Conservation (phyloP, 2,888 invertebrate genomes). For the Caenorhabditis sinica region DNA sequence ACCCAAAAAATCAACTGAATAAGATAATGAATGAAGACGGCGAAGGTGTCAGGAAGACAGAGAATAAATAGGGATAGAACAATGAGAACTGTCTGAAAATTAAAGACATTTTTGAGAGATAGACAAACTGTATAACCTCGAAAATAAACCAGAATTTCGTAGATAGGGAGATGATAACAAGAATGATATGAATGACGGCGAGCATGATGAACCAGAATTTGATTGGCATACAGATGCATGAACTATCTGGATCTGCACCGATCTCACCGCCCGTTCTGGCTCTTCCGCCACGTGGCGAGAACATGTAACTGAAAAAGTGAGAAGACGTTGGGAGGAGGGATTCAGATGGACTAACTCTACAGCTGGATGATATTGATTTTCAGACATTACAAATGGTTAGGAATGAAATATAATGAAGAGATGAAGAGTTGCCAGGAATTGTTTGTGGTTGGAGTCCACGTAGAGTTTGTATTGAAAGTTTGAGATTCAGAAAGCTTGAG, state of each 20-base stretch:
- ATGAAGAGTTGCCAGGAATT: neutral
- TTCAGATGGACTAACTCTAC: conserved; percentile 24
- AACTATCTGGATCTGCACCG: conserved; percentile 9
- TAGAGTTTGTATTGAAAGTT: no score
- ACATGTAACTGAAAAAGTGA: conserved; percentile 17
- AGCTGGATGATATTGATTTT: conserved; percentile 43
- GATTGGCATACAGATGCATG: conserved; percentile 48
- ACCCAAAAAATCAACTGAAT: conserved; percentile 42
- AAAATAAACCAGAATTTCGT: conserved; percentile 27
- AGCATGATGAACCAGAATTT: conserved; percentile 42
- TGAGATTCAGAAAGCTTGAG: no score
- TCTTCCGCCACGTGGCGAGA: neutral
- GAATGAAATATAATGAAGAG: neutral
- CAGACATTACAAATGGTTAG: conserved; percentile 3
- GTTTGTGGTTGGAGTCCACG: no score
- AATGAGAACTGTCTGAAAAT: conserved; percentile 45
- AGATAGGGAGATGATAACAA: conserved; percentile 25
- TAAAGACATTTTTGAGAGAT: neutral
- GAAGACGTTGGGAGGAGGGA: neutral
- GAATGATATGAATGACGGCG: conserved; percentile 21
- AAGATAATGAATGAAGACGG: conserved; percentile 29
- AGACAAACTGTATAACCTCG: neutral
- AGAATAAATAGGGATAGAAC: conserved; percentile 37
- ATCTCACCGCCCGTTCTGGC: conserved; percentile 11
- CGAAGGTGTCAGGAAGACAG: conserved; percentile 30